Evolutionary conservation across 2,113 vertebrate species (phyloP), one percentile per base, ranked within the genome.

Genomic region (Peromyscus maniculatus): DNA sequence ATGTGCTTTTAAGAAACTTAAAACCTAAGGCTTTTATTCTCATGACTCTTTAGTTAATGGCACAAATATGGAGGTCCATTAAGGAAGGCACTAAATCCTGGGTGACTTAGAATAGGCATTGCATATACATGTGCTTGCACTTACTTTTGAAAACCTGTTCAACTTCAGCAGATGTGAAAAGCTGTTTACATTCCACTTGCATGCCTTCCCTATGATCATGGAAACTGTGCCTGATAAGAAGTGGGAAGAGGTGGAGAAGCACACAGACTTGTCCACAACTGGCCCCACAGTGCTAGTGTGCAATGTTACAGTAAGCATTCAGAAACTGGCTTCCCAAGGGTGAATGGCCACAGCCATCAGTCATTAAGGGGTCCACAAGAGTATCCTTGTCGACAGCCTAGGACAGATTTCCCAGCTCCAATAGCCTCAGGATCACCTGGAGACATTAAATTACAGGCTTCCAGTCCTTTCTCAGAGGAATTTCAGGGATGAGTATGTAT

Each of bases 1-100:
- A 95, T 83, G n/a, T 95, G 24, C 19, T 82, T 78, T 89, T 46
- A 78, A 9, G 43, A 67, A 97, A 82, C 8, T 22, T 67, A 39
- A 91, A 82, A 93, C 82, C 52, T 33, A 94, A 93, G 72, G 11
- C 84, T 77, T 82, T 71, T 21, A 93, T 75, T 82, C 94, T 94
- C 16, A 91, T 43, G 72, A 86, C 64, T 22, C 84, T 79, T 86
- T 84, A 87, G 46, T 90, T 84, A 92, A 21, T 90, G 69, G 4
- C n/a, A 10, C 62, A 72, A 95, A 94, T 75, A 39, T 93, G 46
- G 59, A 8, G 80, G 15, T 92, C 71, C 16, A 43, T 74, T 93
- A 71, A 36, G 43, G 62, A 87, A 75, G 24, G 69, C 26, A 91
- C 86, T 72, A 87, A 94, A 87, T 26, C 67, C 15, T 87, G 57